Conservation (phyloP, 2,797 vertebrate genomes). For the Calcarius lapponicus region DNA sequence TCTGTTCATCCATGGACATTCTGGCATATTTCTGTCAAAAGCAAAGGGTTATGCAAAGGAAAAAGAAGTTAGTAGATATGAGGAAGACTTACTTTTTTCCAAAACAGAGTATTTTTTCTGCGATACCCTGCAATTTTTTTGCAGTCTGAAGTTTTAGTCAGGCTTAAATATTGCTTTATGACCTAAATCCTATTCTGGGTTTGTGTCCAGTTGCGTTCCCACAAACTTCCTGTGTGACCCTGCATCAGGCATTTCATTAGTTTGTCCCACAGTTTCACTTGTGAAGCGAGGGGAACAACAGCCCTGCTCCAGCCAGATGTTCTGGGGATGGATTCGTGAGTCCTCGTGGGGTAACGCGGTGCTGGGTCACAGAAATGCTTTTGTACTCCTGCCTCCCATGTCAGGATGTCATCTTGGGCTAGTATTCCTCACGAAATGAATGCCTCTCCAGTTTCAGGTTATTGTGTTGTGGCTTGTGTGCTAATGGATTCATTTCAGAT, state of each 20-base stretch:
- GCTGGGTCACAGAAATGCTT: not conserved
- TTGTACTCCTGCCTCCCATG: not conserved
- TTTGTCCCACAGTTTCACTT: not conserved
- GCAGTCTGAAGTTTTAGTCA: not conserved
- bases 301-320: slow-evolving; percentile 19
- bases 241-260: not conserved
- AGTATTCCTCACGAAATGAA: not conserved
- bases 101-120: not conserved
- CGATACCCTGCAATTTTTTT: not conserved
- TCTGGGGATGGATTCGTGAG: slow-evolving; percentile 13
- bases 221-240: slow-evolving; percentile 34
- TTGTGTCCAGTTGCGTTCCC: slow-evolving; percentile 7
- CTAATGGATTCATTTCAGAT: slow-evolving; percentile 61
- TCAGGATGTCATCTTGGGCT: not conserved
- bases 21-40: not conserved
- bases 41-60: not conserved
- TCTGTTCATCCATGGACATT: not conserved
- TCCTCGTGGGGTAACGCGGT: not conserved
- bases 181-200: not conserved
- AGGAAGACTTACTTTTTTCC: not conserved
- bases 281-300: not conserved
- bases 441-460: slow-evolving; percentile 29
- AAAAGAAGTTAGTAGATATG: not conserved
- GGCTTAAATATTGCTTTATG: not conserved
- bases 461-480: slow-evolving; percentile 37